Conservation (phyloP, 2,888 invertebrate genomes). For the Yponomeuta malinellus region DNA sequence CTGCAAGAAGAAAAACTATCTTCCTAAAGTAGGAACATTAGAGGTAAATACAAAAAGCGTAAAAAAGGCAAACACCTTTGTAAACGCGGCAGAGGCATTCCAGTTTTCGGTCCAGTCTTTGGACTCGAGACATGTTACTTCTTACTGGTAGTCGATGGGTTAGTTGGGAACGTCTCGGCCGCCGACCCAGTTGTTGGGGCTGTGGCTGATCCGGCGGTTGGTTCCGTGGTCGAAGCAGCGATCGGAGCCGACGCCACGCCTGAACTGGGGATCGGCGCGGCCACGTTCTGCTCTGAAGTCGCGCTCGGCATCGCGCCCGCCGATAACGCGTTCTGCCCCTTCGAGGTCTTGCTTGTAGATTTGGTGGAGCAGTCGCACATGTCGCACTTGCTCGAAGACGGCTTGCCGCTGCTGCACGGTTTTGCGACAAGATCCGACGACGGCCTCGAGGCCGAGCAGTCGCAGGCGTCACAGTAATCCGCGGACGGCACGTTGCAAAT, state of each 20-base stretch:
- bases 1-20: too few species aligned
- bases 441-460: neutral
- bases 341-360: neutral
- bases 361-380: neutral
- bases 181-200: neutral
- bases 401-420: neutral
- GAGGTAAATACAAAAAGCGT: too few species aligned
- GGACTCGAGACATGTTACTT: neutral
- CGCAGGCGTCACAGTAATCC: neutral
- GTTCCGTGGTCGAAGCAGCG: neutral
- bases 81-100: neutral
- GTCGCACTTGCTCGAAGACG: neutral
- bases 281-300: too few species aligned
- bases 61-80: neutral
- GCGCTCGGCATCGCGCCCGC: neutral
- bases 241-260: neutral
- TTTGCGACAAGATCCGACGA: neutral
- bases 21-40: too few species aligned
- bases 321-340: neutral
- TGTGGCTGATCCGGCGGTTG: neutral
- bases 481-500: neutral
- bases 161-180: neutral
- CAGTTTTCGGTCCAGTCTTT: neutral
- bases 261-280: neutral
- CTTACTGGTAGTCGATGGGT: neutral